Base-by-base conservation (phyloP, 2,113 vertebrate species). In the Acanthisitta chloris region DNA sequence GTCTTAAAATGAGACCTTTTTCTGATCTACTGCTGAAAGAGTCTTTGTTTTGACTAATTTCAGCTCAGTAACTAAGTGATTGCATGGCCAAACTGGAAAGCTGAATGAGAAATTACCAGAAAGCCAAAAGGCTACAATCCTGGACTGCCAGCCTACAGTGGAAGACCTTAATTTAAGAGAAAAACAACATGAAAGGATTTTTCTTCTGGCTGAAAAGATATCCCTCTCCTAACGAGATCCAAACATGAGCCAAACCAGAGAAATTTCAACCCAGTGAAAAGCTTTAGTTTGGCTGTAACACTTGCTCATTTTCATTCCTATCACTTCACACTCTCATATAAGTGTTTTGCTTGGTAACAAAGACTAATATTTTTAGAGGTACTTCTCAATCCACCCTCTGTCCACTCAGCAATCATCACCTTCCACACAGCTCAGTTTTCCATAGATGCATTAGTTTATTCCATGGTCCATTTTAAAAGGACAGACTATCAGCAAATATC, bases 341-440 rank as follows among this genome's bases (percentile, higher is more conserved):
- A 92, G 72, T 73, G 73, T 88, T 96, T 80, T 86, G 23, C 74
- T 92, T 93, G 45, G 81, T 90, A 93, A 93, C 82, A 72, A 93
- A 93, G 79, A 72, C 74, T 72, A 89, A 87, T 87, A 88, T 91
- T 96, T 94, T 94, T 62, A 91, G 73, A 92, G 42, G 40, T 70
- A 71, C 78, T 87, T 90, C 70, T 87, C 72, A 84, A 36, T 81
- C 49, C 0, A 14, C 40, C 55, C 79, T 81, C 40, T 40, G 54
- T 79, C 84, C 52, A 57, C 61, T 85, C 49, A 72, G 61, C 73
- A 91, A 34, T 83, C 79, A 78, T 40, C 89, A 79, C 86, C 57
- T 81, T 94, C 65, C 46, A 79, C 26, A 52, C 16, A 76, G 52
- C 48, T 81, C 45, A 21, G 57, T 81, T 91, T 89, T 95, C 77